phyloP scores from a whole-genome alignment of 1,140 invertebrate genomes.

The Homarus americanus region DNA sequence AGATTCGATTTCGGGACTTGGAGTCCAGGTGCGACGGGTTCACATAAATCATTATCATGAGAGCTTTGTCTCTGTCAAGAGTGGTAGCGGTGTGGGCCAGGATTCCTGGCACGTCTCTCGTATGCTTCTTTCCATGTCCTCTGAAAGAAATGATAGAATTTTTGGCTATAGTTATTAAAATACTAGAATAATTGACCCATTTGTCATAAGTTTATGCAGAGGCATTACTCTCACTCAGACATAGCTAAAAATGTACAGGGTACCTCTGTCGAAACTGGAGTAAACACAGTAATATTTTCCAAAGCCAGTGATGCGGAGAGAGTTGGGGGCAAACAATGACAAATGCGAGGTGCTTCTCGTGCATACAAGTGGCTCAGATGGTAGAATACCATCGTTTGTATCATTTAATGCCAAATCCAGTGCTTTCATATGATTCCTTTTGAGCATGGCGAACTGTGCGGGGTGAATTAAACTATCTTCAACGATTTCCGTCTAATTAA shows the following conservation, averaged over 20 bases:
- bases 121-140: background rate
- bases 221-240: background rate
- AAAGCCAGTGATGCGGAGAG: background rate
- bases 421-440: background rate
- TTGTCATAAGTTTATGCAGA: background rate
- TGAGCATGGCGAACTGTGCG: background rate
- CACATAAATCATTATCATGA: background rate
- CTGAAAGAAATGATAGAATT: background rate
- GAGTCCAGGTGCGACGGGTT: background rate
- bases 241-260: background rate
- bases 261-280: background rate
- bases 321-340: background rate
- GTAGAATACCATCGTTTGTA: background rate
- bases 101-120: background rate
- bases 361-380: background rate
- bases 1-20: no score
- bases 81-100: background rate
- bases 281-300: background rate
- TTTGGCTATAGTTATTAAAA: background rate
- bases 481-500: background rate
- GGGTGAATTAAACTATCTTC: background rate
- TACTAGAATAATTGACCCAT: background rate
- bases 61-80: background rate
- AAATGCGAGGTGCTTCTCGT: background rate
- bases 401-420: conserved; percentile 21